Percentiles rank a stretch among this genome's conserved stretches.
Evolutionary conservation across 2,113 vertebrate species (phyloP).

Genomic region (Bostrychus sinensis): DNA sequence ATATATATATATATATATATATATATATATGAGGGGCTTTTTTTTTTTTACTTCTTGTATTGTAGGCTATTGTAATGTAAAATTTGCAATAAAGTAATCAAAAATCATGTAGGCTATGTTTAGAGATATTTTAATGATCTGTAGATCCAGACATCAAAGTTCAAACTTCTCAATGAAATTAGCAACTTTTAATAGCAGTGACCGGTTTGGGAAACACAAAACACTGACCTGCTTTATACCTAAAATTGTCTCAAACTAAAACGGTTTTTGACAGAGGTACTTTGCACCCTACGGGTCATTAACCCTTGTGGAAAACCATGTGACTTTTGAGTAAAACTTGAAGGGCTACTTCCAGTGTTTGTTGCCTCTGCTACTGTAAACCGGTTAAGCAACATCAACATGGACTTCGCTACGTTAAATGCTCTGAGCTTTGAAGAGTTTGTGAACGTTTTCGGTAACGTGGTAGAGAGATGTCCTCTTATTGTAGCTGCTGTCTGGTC

Average conservation of each 20-base stretch:
- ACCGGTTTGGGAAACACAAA: background rate
- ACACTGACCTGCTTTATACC: background rate
- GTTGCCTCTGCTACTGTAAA: background rate
- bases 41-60: background rate
- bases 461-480: slow-evolving; percentile 84
- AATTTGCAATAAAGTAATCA: background rate
- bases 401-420: slow-evolving; percentile 81
- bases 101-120: background rate
- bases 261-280: background rate
- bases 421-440: slow-evolving; percentile 82
- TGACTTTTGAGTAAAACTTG: slow-evolving; percentile 27
- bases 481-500: slow-evolving; percentile 83
- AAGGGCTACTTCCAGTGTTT: no score
- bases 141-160: background rate
- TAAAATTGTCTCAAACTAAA: slow-evolving; percentile 26
- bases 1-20: background rate
- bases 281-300: slow-evolving; percentile 40
- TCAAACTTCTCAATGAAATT: background rate
- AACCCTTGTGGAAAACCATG: slow-evolving; percentile 31
- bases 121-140: background rate
- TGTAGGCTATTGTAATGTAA: background rate
- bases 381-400: slow-evolving; percentile 24
- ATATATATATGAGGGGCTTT: background rate
- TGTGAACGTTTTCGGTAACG: slow-evolving; percentile 81
- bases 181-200: no score